Conservation (phyloP, 2,888 invertebrate genomes). For the Hybos culiciformis region DNA sequence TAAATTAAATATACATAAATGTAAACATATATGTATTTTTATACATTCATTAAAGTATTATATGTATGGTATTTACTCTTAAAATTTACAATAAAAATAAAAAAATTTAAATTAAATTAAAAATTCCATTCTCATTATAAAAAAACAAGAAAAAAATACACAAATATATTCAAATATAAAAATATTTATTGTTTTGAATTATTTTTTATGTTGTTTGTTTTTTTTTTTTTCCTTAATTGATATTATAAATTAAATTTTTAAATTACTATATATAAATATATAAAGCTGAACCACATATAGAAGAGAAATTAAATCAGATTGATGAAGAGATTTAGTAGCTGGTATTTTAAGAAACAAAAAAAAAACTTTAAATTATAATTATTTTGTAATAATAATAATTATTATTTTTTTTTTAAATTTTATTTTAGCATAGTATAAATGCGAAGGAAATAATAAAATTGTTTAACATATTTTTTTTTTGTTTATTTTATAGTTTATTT, state of each 20-base stretch:
- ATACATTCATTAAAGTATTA: too few relatives aligned
- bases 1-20: neutral
- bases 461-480: neutral
- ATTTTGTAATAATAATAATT: too few relatives aligned
- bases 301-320: constrained; percentile 37
- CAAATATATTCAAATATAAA: neutral
- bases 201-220: neutral
- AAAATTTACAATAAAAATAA: neutral
- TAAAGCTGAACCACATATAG: constrained; percentile 38
- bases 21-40: neutral
- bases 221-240: neutral
- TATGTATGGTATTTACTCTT: neutral
- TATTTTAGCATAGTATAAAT: constrained; percentile 5
- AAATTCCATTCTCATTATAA: neutral
- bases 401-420: constrained; percentile 13
- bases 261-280: constrained; percentile 16
- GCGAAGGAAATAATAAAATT: neutral
- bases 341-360: neutral
- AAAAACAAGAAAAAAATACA: neutral
- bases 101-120: neutral
- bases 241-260: neutral
- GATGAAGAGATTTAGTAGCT: constrained; percentile 23
- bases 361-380: too few relatives aligned
- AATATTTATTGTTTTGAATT: neutral
- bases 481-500: neutral